phyloP scores from a whole-genome alignment of 2,113 vertebrate species.

The Pterocles gutturalis region DNA sequence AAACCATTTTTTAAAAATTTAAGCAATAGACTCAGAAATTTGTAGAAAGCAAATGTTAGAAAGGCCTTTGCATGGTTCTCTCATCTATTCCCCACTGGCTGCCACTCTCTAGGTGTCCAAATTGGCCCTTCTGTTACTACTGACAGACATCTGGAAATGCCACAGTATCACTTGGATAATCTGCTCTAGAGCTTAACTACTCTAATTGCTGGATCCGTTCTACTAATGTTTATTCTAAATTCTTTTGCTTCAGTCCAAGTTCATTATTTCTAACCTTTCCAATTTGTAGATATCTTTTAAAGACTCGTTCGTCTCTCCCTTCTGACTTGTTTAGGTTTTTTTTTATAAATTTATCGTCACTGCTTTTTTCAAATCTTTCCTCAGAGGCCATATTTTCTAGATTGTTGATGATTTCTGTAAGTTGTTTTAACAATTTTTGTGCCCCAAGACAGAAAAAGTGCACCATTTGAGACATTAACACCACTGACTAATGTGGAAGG shows the following conservation, averaged over 20 bases:
- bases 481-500: neutral
- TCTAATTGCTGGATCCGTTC: neutral
- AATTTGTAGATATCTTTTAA: neutral
- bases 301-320: neutral
- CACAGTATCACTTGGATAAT: neutral
- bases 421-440: neutral
- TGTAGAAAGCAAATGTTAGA: neutral
- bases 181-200: neutral
- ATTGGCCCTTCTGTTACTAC: neutral
- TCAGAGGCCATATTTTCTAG: neutral
- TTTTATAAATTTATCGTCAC: neutral
- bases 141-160: neutral
- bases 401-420: neutral
- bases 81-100: neutral
- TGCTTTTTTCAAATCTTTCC: neutral
- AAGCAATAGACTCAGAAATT: neutral
- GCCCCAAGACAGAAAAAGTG: neutral
- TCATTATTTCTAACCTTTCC: neutral
- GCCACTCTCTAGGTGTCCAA: rapidly evolving
- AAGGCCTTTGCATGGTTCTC: neutral
- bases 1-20: neutral
- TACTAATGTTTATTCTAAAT: neutral
- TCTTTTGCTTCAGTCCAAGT: neutral
- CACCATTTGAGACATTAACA: neutral
- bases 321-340: neutral